Percentiles rank a stretch among this genome's conserved stretches.
Conservation (phyloP, 2,888 invertebrate genomes). For the Drosophila crucigera region DNA sequence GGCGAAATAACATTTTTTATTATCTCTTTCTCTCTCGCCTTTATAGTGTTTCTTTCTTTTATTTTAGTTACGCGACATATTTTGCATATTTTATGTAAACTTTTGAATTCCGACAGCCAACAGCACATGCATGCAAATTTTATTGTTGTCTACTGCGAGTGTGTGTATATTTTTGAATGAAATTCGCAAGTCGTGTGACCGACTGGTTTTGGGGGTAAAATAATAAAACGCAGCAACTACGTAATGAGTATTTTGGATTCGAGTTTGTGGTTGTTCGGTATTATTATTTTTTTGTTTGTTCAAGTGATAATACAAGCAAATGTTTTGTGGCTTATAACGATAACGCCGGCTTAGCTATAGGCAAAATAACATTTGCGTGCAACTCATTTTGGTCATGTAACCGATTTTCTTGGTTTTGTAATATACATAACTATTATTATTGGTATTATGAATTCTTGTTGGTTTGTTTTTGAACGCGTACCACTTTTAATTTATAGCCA, state of each 20-base stretch:
- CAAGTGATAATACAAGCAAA: constrained; percentile 40
- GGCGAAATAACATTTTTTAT: constrained; percentile 82
- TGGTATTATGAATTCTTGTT: not conserved
- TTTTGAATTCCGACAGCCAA: constrained; percentile 13
- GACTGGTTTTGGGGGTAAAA: constrained; percentile 4
- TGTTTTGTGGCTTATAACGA: constrained; percentile 1
- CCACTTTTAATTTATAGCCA: constrained; percentile 39
- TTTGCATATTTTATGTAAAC: constrained; percentile 14
- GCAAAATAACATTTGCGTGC: constrained; percentile 38
- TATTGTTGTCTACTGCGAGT: not conserved
- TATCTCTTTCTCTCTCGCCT: not conserved
- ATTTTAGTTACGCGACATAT: constrained; percentile 28
- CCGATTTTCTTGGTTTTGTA: not conserved
- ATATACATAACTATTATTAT: constrained; percentile 17
- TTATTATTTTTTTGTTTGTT: not conserved
- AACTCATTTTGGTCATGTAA: constrained; percentile 18
- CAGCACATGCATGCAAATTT: constrained; percentile 31
- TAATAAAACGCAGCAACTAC: constrained; percentile 8
- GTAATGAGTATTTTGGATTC: constrained; percentile 8
- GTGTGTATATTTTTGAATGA: constrained; percentile 42
- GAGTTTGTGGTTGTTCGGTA: not conserved
- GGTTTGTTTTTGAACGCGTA: constrained; percentile 29
- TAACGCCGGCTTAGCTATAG: not conserved
- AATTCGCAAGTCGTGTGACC: constrained; percentile 34
- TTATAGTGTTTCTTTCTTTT: constrained; percentile 3